Conservation (phyloP, 2,888 invertebrate species). For the Argyresthia albistria region DNA sequence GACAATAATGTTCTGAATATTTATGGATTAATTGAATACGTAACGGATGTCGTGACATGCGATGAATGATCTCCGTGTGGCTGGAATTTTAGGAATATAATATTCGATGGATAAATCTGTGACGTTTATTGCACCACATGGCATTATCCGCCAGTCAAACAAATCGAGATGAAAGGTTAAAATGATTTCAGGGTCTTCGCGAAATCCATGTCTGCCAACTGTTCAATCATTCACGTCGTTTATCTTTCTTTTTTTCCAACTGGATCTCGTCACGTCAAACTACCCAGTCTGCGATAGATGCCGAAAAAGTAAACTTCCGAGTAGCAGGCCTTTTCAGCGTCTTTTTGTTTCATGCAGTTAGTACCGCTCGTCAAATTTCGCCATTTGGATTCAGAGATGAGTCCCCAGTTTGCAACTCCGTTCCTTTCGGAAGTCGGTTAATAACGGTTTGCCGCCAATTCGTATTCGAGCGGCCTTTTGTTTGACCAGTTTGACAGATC, state of each 20-base stretch:
- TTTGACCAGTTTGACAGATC: slow-evolving; percentile 70
- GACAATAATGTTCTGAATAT: slow-evolving; percentile 45
- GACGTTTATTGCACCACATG: slow-evolving; percentile 7
- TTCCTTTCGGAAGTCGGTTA: slow-evolving; percentile 22
- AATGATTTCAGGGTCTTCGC: slow-evolving; percentile 15
- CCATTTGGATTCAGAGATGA: slow-evolving; percentile 32
- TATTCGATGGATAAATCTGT: slow-evolving; percentile 30
- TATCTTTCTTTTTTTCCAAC: slow-evolving; percentile 52
- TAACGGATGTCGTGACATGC: slow-evolving; percentile 32
- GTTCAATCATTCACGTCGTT: slow-evolving; percentile 65
- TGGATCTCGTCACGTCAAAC: slow-evolving; percentile 56
- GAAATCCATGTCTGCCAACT: slow-evolving; percentile 40
- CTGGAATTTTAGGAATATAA: slow-evolving; percentile 37
- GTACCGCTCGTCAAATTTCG: slow-evolving; percentile 30
- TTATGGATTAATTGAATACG: slow-evolving; percentile 48
- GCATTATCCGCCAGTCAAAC: too few species aligned
- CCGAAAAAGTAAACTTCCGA: slow-evolving; percentile 45
- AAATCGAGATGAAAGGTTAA: too few species aligned
- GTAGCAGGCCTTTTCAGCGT: slow-evolving; percentile 55
- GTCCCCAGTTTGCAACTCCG: slow-evolving; percentile 7
- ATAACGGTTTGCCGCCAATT: slow-evolving; percentile 42
- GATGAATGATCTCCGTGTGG: slow-evolving; percentile 37
- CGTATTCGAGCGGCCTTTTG: slow-evolving; percentile 31
- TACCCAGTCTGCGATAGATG: slow-evolving; percentile 52
- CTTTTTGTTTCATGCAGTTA: slow-evolving; percentile 57